These are phyloP conservation scores for Phalanger gymnotis DNA, from an alignment of 2,797 vertebrate species.

Conservation along the genomic window DNA sequence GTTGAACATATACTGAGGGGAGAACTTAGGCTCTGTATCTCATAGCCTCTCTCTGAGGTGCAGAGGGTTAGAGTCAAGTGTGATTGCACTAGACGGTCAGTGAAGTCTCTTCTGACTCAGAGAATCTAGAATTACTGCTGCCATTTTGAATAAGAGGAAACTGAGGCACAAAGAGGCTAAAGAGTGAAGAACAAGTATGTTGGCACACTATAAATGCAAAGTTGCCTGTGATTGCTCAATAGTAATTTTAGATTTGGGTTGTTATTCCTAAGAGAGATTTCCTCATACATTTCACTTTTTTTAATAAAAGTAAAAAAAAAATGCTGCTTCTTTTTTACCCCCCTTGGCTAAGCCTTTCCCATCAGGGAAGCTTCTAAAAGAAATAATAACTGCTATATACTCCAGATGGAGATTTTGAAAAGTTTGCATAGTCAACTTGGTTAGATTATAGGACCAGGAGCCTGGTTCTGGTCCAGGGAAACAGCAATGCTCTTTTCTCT, in stretches of 20 bases:
- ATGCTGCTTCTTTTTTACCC: not conserved
- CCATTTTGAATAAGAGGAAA: not conserved
- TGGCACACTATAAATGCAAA: not conserved
- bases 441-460: not conserved
- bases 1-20: not conserved
- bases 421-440: not conserved
- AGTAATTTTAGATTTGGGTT: not conserved
- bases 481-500: rapidly evolving
- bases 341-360: not conserved
- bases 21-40: not conserved
- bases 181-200: no score
- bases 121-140: not conserved
- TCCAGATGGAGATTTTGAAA: not conserved
- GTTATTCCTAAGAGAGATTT: not conserved
- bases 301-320: not conserved
- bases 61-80: not conserved
- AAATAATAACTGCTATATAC: not conserved
- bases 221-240: not conserved
- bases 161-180: constrained; percentile 10
- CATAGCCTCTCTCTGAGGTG: not conserved
- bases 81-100: not conserved
- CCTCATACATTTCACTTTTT: rapidly evolving
- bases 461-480: not conserved
- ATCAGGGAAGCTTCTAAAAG: not conserved
- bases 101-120: not conserved